phyloP scores from a whole-genome alignment of 2,888 invertebrate genomes.

The Hydropsyche betteni region DNA sequence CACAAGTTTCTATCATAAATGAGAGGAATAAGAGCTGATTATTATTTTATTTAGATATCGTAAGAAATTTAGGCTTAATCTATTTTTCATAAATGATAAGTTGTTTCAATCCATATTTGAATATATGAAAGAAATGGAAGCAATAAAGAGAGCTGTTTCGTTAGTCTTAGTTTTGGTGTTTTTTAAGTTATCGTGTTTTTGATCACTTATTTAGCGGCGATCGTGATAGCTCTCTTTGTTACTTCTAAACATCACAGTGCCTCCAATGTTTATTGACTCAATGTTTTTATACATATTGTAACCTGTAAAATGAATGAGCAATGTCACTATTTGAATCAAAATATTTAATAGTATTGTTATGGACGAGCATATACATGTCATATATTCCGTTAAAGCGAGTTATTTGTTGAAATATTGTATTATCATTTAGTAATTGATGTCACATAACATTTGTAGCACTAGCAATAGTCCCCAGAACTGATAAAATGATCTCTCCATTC shows the following conservation, averaged over 20 bases:
- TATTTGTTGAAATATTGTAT: constrained; percentile 25
- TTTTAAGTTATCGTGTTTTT: background rate
- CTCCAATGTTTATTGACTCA: constrained; percentile 48
- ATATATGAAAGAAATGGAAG: constrained; percentile 38
- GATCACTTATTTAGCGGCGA: background rate
- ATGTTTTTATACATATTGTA: constrained; percentile 44
- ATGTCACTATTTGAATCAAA: constrained; percentile 27
- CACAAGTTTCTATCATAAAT: constrained; percentile 50
- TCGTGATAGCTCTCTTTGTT: background rate
- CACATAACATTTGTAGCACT: constrained; percentile 47
- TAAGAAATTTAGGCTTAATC: constrained; percentile 47
- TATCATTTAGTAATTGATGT: constrained; percentile 43
- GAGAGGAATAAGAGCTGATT: constrained; percentile 52
- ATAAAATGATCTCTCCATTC: constrained; percentile 49
- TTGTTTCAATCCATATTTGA: constrained; percentile 44
- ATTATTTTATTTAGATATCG: constrained; percentile 48
- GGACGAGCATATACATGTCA: constrained; percentile 23
- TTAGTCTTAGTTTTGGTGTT: constrained; percentile 26
- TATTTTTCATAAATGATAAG: constrained; percentile 40
- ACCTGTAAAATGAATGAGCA: constrained; percentile 35
- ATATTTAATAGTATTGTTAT: constrained; percentile 1
- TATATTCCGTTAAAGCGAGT: constrained; percentile 1
- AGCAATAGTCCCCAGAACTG: constrained; percentile 44
- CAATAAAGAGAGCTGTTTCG: constrained; percentile 27
- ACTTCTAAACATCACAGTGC: constrained; percentile 39